These are phyloP conservation scores for Apocheima hispidaria DNA, from an alignment of 2,888 invertebrate species.

Conservation along the genomic window DNA sequence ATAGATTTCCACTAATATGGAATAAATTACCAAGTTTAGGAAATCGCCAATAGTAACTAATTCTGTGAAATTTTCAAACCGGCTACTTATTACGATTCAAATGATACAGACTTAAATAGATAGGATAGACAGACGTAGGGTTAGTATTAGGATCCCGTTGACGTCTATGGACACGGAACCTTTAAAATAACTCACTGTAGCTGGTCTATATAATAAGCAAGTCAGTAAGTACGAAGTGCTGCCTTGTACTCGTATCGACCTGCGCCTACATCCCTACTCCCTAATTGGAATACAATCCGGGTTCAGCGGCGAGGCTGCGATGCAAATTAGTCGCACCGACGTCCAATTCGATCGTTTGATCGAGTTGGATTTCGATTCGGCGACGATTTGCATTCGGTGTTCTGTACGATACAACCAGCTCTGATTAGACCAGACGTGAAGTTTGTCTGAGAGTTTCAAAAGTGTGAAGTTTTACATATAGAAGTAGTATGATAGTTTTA, in stretches of 20 bases:
- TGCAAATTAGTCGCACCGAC: conserved; percentile 43
- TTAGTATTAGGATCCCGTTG: too few species aligned
- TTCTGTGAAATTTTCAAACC: too few species aligned
- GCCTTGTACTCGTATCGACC: conserved; percentile 15
- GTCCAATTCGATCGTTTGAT: conserved; percentile 33
- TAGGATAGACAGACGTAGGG: too few species aligned
- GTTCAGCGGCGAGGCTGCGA: conserved; percentile 32
- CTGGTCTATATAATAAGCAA: too few species aligned
- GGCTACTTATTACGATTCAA: too few species aligned
- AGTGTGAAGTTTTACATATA: too few species aligned
- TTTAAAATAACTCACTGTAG: too few species aligned
- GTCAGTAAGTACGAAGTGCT: neutral
- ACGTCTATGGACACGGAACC: too few species aligned
- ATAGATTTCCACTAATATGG: too few species aligned
- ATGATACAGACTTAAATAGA: too few species aligned
- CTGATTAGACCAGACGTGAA: conserved; percentile 5
- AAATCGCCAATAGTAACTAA: too few species aligned
- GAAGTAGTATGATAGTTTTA: neutral
- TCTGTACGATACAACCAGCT: conserved; percentile 14
- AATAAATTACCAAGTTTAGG: too few species aligned
- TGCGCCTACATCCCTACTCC: conserved; percentile 9
- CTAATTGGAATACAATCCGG: conserved; percentile 47
- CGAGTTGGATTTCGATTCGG: conserved; percentile 36
- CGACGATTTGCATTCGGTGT: conserved; percentile 32
- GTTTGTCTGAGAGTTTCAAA: neutral